phyloP scores from a whole-genome alignment of 2,888 invertebrate genomes.

The Melanophora roralis region DNA sequence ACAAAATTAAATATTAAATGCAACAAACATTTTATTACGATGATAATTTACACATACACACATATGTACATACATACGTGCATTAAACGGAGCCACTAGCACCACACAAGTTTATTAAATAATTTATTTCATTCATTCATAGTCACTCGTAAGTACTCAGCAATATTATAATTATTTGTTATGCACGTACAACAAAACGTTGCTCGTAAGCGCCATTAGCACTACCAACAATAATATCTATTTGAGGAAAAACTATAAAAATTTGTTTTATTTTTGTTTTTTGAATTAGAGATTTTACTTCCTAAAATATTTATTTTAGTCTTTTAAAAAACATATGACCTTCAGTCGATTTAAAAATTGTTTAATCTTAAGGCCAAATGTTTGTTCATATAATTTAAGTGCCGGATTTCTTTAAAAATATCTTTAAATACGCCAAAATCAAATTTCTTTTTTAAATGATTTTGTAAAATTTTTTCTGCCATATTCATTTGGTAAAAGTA shows the following conservation, averaged over 20 bases:
- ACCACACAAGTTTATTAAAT: background rate
- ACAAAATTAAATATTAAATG: conserved; percentile 54
- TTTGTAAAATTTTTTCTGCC: too few species aligned
- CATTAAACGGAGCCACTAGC: background rate
- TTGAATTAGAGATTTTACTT: too few species aligned
- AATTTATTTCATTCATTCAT: conserved; percentile 11
- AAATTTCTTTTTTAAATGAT: too few species aligned
- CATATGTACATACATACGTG: background rate
- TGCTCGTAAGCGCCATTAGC: conserved; percentile 42
- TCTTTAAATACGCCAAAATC: too few species aligned
- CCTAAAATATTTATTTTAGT: too few species aligned
- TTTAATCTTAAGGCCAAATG: too few species aligned
- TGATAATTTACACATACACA: too few species aligned
- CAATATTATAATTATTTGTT: conserved; percentile 46
- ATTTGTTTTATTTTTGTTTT: background rate
- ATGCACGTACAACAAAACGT: conserved; percentile 25
- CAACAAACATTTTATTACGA: conserved; percentile 27
- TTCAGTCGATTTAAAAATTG: too few species aligned
- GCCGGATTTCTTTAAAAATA: too few species aligned
- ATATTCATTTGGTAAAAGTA: too few species aligned
- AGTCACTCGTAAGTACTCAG: conserved; percentile 20
- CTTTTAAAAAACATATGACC: too few species aligned
- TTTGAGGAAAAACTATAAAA: background rate
- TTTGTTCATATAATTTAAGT: too few species aligned
- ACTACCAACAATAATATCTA: background rate